Conservation (phyloP, 2,888 invertebrate species). For the Copidosoma aretas region DNA sequence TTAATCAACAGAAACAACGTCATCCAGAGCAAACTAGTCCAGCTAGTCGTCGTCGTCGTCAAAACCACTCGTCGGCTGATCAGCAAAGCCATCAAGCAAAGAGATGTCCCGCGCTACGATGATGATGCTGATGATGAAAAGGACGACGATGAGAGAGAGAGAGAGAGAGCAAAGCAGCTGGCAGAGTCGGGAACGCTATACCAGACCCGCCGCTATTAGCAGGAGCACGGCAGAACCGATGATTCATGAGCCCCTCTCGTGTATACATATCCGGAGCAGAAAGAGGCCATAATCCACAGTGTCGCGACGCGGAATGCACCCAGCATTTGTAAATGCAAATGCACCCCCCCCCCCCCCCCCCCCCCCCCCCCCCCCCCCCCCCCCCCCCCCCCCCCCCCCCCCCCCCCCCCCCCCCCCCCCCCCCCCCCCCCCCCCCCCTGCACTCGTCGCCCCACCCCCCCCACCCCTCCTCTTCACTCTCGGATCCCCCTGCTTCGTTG, state of each 20-base stretch:
- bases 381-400: too few species aligned
- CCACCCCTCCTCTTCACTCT: background rate
- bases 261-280: background rate
- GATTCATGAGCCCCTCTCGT: constrained; percentile 19
- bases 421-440: background rate
- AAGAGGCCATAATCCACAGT: constrained; percentile 10
- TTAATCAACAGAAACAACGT: too few species aligned
- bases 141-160: background rate
- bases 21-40: background rate
- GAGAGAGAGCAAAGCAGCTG: background rate
- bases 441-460: background rate
- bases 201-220: background rate
- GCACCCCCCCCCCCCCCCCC: background rate
- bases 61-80: constrained; percentile 18
- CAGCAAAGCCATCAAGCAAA: constrained; percentile 21
- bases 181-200: too few species aligned
- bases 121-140: constrained; percentile 20
- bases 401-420: too few species aligned
- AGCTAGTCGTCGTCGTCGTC: background rate
- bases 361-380: too few species aligned
- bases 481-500: too few species aligned
- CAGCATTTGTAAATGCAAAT: constrained; percentile 2
- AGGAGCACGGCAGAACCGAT: constrained; percentile 1
- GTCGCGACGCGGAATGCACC: background rate
- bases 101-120: constrained; percentile 17